phyloP scores from a whole-genome alignment of 1,140 invertebrate genomes.

The Drosophila obscura region DNA sequence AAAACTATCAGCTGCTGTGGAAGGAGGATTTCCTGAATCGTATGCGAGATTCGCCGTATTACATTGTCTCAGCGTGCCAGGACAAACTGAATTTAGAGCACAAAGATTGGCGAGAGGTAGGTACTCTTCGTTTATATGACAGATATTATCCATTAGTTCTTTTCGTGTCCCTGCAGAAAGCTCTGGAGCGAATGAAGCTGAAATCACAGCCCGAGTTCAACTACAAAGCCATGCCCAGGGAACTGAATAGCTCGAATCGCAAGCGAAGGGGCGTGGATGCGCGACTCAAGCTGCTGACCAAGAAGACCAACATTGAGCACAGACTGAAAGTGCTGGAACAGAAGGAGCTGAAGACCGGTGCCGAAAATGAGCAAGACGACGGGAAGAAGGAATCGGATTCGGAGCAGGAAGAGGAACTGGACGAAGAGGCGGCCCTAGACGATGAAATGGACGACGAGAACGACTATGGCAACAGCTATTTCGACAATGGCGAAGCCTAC shows the following conservation, averaged over 20 bases:
- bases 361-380: slow-evolving; percentile 84
- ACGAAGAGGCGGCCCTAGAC: slow-evolving; percentile 85
- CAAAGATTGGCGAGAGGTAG: slow-evolving; percentile 69
- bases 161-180: slow-evolving; percentile 83
- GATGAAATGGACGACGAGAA: slow-evolving; percentile 90
- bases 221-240: slow-evolving; percentile 86
- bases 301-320: slow-evolving; percentile 73
- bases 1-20: slow-evolving; percentile 79
- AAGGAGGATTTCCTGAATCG: slow-evolving; percentile 82
- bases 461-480: slow-evolving; percentile 93
- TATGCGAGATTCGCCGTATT: slow-evolving; percentile 86
- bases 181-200: slow-evolving; percentile 86
- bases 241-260: slow-evolving; percentile 83
- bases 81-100: slow-evolving; percentile 81
- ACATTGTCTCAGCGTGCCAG: slow-evolving; percentile 86
- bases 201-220: slow-evolving; percentile 84
- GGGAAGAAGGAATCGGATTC: slow-evolving; percentile 85
- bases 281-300: slow-evolving; percentile 43
- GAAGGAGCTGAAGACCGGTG: slow-evolving; percentile 86
- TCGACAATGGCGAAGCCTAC: slow-evolving; percentile 94
- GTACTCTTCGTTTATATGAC: no score
- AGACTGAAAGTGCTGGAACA: slow-evolving; percentile 85
- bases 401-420: slow-evolving; percentile 82
- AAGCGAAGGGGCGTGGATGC: slow-evolving; percentile 48
- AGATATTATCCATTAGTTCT: no score